Evolutionary conservation across 2,888 invertebrate genomes (phyloP), one percentile per base, ranked within the genome.

Genomic region (Sarcophaga subvicina): DNA sequence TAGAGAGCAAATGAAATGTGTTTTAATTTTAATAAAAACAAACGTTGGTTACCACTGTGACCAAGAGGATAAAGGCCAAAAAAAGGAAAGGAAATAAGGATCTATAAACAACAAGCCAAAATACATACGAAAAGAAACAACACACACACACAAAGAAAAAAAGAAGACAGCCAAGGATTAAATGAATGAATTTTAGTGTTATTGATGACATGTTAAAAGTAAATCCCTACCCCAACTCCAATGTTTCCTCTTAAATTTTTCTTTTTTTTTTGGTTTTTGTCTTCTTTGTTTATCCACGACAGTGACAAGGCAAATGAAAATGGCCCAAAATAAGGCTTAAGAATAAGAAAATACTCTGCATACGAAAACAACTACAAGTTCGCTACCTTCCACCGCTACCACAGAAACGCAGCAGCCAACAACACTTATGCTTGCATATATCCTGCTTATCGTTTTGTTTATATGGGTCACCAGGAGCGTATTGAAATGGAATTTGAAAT

Each of bases 201-300:
- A 91, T 91, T 91, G 91, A 91, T 91, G 91, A 90, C 89, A 91
- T 89, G 88, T 72, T 83, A 85, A 88, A 85, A 83, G 76, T 87
- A 87, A 83, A 79, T 85, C 80, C 37, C 87, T 83, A 72, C 85
- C 81, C 76, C 82, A 63, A 80, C 76, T 71, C 63, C 75, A 60
- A 5, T 72, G 59, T 63, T 73, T 67, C 67, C 69, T 22, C 72
- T 37, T 45, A 64, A 49, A 49, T 54, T 37, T 80, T 64, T 73
- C 73, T 80, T 78, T 27, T 66, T 78, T 49, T 83, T 83, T 83
- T 60, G 27, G 25, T 77, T 37, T 54, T 54, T 54, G n/a, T 45
- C 54, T 54, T 54, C 37, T 54, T 54, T 54, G 54, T 17, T 54
- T 54, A 14, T 54, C 54, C 54, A 54, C 47, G 49, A 49, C 25